Evolutionary conservation across 1,140 invertebrate genomes (phyloP).

Genomic region (Kradibia gibbosae): DNA sequence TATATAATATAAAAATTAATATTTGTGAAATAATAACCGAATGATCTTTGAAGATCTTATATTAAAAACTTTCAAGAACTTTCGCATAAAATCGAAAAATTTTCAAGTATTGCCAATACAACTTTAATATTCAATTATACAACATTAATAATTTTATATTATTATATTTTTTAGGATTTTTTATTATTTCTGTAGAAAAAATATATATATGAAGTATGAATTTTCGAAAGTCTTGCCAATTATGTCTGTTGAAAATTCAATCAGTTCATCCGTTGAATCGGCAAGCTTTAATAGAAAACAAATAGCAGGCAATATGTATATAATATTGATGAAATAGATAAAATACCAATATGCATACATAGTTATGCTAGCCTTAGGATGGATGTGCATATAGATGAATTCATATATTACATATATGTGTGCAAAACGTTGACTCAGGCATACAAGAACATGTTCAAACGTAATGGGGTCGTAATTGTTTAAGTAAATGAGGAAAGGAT

Average conservation of each 20-base stretch:
- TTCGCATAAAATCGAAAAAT: too few species aligned
- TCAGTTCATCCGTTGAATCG: slow-evolving; percentile 14
- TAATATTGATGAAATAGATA: slow-evolving; percentile 6
- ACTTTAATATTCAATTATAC: too few species aligned
- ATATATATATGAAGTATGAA: neutral
- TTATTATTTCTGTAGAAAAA: too few species aligned
- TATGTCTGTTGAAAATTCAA: slow-evolving; percentile 25
- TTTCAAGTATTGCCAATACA: too few species aligned
- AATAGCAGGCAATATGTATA: slow-evolving; percentile 24
- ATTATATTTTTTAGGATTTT: too few species aligned
- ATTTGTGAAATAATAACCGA: too few species aligned
- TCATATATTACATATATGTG: too few species aligned
- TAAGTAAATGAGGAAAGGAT: neutral
- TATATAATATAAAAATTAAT: too few species aligned
- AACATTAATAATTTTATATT: too few species aligned
- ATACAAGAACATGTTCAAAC: neutral
- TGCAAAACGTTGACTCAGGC: neutral
- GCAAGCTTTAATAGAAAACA: slow-evolving; percentile 39
- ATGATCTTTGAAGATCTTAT: too few species aligned
- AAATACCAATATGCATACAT: neutral
- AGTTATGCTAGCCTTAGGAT: neutral
- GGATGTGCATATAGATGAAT: neutral
- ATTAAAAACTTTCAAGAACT: too few species aligned
- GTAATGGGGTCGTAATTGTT: neutral
- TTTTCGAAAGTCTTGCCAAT: neutral